A percentile compares a stretch with the other conserved stretches of the same genome.
phyloP scores from a whole-genome alignment of 2,113 vertebrate genomes.

The Dipodomys ordii region DNA sequence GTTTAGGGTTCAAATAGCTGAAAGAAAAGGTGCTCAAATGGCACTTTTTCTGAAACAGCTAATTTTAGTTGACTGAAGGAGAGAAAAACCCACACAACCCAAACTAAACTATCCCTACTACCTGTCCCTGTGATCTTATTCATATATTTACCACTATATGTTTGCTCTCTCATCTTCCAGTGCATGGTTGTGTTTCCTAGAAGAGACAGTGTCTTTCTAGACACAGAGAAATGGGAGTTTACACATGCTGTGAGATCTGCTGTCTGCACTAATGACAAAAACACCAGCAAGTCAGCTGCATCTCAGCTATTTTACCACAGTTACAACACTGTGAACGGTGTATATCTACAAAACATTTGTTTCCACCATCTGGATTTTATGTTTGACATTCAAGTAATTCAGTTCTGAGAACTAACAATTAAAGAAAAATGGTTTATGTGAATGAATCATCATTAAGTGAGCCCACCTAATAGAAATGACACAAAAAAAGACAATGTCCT shows the following conservation, averaged over 20 bases:
- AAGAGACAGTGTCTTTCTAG: background rate
- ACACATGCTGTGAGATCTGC: accelerated
- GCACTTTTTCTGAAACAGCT: too few species aligned
- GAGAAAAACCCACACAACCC: too few species aligned
- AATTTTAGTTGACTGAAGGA: background rate
- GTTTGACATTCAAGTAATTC: background rate
- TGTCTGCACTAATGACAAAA: background rate
- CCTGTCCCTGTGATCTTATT: background rate
- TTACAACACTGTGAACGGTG: background rate
- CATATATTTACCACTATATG: background rate
- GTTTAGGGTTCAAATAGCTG: background rate
- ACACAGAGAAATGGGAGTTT: too few species aligned
- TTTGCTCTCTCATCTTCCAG: background rate
- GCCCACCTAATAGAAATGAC: background rate
- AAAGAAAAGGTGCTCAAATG: too few species aligned
- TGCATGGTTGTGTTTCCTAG: background rate
- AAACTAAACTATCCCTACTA: too few species aligned
- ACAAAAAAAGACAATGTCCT: background rate
- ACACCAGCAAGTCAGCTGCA: background rate
- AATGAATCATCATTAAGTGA: background rate
- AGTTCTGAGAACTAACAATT: background rate
- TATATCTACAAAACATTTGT: background rate
- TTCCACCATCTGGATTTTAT: background rate
- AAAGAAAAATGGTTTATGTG: background rate
- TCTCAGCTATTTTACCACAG: background rate